Conservation (phyloP, 2,113 vertebrate species). For the Datnioides undecimradiatus region DNA sequence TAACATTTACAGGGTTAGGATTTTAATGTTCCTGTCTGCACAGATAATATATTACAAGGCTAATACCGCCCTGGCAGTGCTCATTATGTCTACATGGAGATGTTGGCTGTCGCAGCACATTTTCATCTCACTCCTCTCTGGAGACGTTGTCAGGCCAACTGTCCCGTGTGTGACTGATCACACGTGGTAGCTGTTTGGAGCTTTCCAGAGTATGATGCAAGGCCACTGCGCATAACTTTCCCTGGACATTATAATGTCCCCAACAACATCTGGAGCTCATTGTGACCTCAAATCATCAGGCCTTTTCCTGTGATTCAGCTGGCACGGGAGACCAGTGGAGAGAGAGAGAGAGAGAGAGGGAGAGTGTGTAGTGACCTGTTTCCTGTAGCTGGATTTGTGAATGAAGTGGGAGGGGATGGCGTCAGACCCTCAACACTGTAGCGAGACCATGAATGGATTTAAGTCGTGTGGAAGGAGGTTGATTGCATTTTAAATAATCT, state of each 20-base stretch:
- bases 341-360: too few relatives aligned
- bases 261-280: constrained; percentile 77
- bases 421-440: constrained; percentile 66
- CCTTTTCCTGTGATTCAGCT: constrained; percentile 74
- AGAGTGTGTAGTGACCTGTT: constrained; percentile 62
- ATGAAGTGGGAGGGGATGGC: constrained; percentile 72
- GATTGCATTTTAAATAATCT: constrained; percentile 51
- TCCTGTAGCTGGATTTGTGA: constrained; percentile 79
- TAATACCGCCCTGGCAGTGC: constrained; percentile 6
- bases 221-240: constrained; percentile 62
- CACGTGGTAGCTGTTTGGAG: constrained; percentile 71
- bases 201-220: constrained; percentile 65
- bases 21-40: constrained; percentile 62
- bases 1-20: constrained; percentile 57
- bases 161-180: constrained; percentile 49
- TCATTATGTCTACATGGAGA: constrained; percentile 40
- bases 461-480: constrained; percentile 24
- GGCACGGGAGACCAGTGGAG: constrained; percentile 61
- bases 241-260: constrained; percentile 73
- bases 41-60: constrained; percentile 46
- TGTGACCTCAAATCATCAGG: constrained; percentile 65
- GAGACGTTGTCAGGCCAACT: constrained; percentile 60
- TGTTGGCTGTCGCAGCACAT: constrained; percentile 45
- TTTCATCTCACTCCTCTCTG: constrained; percentile 46
- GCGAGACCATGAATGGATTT: constrained; percentile 53